A percentile compares a stretch with the other conserved stretches of the same genome.
Evolutionary conservation across 2,888 invertebrate genomes (phyloP).

Genomic region (Trichacis sp.): DNA sequence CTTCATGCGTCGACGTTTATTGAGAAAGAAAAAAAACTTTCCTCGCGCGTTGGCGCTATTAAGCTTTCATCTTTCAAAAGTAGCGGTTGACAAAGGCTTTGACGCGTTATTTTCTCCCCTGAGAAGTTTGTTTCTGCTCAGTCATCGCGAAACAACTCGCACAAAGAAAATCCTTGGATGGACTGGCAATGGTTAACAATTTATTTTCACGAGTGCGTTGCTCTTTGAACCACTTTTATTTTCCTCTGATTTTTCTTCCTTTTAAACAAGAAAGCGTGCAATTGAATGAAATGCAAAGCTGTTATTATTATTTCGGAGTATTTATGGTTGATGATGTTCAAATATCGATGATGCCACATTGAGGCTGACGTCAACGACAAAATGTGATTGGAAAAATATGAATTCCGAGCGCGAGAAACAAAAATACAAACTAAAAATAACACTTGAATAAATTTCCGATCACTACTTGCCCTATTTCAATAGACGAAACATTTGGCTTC

Average conservation of each 20-base stretch:
- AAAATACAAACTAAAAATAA: conserved; percentile 24
- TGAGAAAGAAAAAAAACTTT: background rate
- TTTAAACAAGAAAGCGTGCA: background rate
- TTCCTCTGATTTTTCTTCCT: background rate
- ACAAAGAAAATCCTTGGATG: conserved; percentile 28
- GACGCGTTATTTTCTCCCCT: conserved; percentile 16
- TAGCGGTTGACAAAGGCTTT: conserved; percentile 19
- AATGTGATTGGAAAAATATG: conserved; percentile 20
- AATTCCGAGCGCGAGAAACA: background rate
- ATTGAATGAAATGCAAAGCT: background rate
- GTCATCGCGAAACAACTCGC: conserved; percentile 30
- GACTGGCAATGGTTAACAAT: background rate
- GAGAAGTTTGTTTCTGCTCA: conserved; percentile 40
- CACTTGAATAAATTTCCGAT: background rate
- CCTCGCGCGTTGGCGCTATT: background rate
- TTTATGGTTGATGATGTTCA: conserved; percentile 2
- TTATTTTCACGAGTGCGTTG: background rate
- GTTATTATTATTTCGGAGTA: background rate
- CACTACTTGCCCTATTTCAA: background rate
- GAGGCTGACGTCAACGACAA: conserved; percentile 28
- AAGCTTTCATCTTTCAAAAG: conserved; percentile 7
- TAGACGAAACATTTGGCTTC: background rate
- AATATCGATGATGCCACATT: conserved; percentile 31
- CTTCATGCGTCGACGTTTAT: background rate
- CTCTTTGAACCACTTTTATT: no score